Conservation (phyloP, 35 echinoderm and acorn worm genomes). For the Heliocidaris erythrogramma region DNA sequence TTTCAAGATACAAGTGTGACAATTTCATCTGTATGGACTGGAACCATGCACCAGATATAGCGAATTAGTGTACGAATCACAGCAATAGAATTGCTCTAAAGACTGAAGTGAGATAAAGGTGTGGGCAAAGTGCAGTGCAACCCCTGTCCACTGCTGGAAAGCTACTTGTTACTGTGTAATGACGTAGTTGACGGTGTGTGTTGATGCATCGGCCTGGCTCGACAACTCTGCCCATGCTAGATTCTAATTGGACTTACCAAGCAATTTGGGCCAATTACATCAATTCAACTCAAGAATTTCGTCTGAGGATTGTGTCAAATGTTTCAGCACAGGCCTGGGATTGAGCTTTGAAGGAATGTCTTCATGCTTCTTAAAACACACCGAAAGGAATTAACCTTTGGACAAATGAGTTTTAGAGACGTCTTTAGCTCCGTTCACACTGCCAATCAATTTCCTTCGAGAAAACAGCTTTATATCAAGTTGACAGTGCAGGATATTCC, state of each 20-base stretch:
- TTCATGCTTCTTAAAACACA: not conserved
- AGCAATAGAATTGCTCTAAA: not conserved
- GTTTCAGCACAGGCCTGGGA: not conserved
- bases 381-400: not conserved
- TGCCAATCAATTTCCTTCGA: not conserved
- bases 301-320: not conserved
- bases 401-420: not conserved
- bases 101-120: not conserved
- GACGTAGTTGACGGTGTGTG: not conserved
- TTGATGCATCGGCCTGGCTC: not conserved
- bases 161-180: conserved; percentile 2
- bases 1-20: not conserved
- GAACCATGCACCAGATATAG: not conserved
- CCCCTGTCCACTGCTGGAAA: not conserved
- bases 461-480: too few species aligned
- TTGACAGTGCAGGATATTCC: too few species aligned
- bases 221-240: not conserved
- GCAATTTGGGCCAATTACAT: conserved; percentile 1
- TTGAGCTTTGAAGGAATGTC: not conserved
- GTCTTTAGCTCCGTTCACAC: not conserved
- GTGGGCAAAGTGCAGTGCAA: not conserved
- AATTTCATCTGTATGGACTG: not conserved
- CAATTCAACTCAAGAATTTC: not conserved
- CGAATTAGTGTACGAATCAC: not conserved
- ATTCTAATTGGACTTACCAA: not conserved